Conservation (phyloP, 37 sponge, comb jelly and placozoan species). For the Aphrocallistes beatrix region DNA sequence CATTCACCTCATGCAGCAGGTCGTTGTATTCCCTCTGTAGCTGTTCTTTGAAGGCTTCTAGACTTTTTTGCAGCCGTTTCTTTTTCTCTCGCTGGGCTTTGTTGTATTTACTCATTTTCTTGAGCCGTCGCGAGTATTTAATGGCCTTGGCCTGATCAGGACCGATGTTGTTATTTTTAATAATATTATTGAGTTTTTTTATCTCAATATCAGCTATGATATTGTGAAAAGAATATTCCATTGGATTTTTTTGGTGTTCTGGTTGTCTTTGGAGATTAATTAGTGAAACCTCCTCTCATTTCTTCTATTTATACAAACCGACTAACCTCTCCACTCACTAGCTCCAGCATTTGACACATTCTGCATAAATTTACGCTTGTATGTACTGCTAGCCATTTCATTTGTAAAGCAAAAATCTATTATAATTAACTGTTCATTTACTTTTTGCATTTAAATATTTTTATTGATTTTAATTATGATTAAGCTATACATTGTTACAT, state of each 20-base stretch:
- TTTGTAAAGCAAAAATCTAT: no score
- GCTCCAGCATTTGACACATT: no score
- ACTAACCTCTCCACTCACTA: no score
- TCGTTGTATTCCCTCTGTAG: not conserved
- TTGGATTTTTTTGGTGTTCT: not conserved
- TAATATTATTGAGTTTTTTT: slow-evolving; percentile 15
- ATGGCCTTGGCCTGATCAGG: slow-evolving; percentile 13
- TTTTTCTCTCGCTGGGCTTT: slow-evolving; percentile 19
- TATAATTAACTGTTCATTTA: no score
- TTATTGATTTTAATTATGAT: no score
- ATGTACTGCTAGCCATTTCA: no score
- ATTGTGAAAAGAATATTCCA: not conserved
- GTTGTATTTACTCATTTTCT: slow-evolving; percentile 7
- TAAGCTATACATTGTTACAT: no score
- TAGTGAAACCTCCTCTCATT: not conserved
- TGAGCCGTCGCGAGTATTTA: not conserved
- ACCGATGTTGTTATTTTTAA: slow-evolving; percentile 5
- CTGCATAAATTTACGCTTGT: no score
- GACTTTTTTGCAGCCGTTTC: slow-evolving; percentile 1
- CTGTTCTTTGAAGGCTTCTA: not conserved
- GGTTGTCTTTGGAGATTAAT: not conserved
- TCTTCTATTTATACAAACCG: slow-evolving; percentile 16
- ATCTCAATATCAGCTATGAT: not conserved
- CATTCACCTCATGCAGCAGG: not conserved
- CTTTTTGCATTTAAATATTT: no score